Conservation (phyloP, 2,113 vertebrate species). For the Tetrao urogallus region DNA sequence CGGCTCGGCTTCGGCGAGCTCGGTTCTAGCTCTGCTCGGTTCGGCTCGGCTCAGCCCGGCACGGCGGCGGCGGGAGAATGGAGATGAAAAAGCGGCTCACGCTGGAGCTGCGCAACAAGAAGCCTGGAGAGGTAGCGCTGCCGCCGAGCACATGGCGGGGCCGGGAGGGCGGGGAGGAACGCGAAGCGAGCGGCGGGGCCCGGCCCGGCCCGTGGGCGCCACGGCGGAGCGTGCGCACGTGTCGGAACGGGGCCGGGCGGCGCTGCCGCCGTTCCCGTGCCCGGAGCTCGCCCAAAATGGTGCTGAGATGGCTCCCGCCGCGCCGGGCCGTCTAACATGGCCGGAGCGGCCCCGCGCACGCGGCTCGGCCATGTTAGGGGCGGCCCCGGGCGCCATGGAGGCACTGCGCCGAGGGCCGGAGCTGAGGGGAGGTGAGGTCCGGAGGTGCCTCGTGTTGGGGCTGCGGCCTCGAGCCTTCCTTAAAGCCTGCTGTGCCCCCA, state of each 20-base stretch:
- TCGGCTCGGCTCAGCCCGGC: too few relatives aligned
- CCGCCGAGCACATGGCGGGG: too few relatives aligned
- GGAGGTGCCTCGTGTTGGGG: too few relatives aligned
- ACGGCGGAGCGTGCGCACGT: background rate
- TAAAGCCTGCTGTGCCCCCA: too few relatives aligned
- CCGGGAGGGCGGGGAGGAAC: background rate
- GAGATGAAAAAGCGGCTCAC: slow-evolving; percentile 77
- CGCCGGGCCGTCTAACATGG: background rate
- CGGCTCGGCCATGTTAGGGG: background rate
- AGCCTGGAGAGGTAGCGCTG: slow-evolving; percentile 71
- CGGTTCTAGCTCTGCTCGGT: background rate
- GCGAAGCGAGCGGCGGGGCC: background rate
- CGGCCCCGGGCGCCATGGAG: background rate
- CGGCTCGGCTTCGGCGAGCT: background rate
- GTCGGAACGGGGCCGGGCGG: background rate
- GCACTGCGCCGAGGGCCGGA: background rate
- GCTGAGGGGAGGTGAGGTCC: background rate
- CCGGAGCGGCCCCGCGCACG: background rate
- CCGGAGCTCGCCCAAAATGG: background rate
- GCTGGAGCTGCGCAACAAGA: slow-evolving; percentile 76
- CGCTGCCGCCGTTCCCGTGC: background rate
- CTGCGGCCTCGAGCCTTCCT: too few relatives aligned
- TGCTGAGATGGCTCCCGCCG: background rate
- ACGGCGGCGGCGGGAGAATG: slow-evolving; percentile 43
- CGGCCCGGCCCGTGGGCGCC: background rate